Evolutionary conservation across 2,113 vertebrate genomes (phyloP).

Genomic region (Spilogale gracilis): DNA sequence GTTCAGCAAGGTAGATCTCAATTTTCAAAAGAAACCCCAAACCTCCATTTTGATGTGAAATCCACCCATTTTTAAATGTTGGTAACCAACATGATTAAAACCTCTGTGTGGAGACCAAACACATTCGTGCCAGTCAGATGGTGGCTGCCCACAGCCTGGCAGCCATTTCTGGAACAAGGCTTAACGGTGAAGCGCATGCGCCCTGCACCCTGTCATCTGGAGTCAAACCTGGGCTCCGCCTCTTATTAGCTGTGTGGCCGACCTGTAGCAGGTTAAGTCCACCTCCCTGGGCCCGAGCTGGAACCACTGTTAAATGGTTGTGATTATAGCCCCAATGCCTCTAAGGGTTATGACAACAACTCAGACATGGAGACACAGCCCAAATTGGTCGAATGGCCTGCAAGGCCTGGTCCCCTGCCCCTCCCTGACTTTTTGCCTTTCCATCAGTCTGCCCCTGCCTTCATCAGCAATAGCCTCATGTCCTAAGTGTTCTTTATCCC

Average conservation of each 20-base stretch:
- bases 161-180: not conserved
- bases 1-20: not conserved
- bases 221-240: not conserved
- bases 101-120: not conserved
- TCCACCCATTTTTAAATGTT: conserved; percentile 4
- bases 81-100: not conserved
- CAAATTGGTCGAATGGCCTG: not conserved
- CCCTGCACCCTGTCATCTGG: not conserved
- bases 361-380: not conserved
- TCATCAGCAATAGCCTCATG: not conserved
- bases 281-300: not conserved
- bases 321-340: not conserved
- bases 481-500: not conserved
- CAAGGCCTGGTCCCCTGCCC: not conserved
- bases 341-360: not conserved
- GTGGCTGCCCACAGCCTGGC: not conserved
- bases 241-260: not conserved
- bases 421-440: not conserved
- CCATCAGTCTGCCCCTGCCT: not conserved
- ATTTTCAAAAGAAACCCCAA: not conserved
- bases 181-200: not conserved
- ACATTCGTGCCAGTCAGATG: not conserved
- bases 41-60: conserved; percentile 30
- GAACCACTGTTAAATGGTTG: not conserved
- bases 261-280: not conserved